These are phyloP conservation scores for Meloidogyne floridensis DNA, from an alignment of 1,140 invertebrate genomes.

Conservation along the genomic window DNA sequence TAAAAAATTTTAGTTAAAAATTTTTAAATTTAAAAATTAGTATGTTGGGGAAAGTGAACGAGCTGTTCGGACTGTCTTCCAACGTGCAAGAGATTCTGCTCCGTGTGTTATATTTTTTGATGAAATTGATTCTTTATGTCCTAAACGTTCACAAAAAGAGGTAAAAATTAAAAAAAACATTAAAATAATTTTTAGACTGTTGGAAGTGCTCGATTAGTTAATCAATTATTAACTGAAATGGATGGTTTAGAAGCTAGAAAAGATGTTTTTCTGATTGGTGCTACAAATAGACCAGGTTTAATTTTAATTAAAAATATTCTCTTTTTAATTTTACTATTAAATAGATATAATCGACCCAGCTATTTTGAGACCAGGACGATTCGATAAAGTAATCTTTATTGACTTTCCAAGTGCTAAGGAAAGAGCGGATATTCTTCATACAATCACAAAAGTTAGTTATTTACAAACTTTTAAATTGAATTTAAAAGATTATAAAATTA, in stretches of 20 bases:
- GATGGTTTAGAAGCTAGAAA: slow-evolving; percentile 87
- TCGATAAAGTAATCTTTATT: slow-evolving; percentile 91
- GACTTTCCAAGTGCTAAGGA: slow-evolving; percentile 81
- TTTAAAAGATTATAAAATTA: neutral
- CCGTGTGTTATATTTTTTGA: slow-evolving; percentile 99
- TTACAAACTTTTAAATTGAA: neutral
- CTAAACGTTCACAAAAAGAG: slow-evolving; percentile 78
- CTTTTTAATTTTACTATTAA: slow-evolving; percentile 25
- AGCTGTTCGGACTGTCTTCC: slow-evolving; percentile 89
- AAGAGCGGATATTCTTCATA: slow-evolving; percentile 82
- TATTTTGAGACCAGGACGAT: slow-evolving; percentile 85
- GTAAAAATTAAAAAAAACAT: slow-evolving; percentile 66
- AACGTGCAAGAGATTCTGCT: slow-evolving; percentile 86
- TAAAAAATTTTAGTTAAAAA: neutral
- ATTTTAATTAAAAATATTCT: neutral
- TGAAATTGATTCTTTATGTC: slow-evolving; percentile 94
- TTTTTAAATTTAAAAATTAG: slow-evolving; percentile 67
- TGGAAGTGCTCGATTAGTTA: slow-evolving; percentile 78
- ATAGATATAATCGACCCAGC: slow-evolving; percentile 93
- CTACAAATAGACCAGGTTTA: slow-evolving; percentile 83
- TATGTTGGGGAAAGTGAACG: slow-evolving; percentile 98
- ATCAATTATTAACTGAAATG: slow-evolving; percentile 97
- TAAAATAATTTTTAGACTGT: slow-evolving; percentile 59
- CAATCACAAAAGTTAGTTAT: slow-evolving; percentile 80
- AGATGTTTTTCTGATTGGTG: slow-evolving; percentile 87